These are phyloP conservation scores for Cyclophora albipunctata DNA, from an alignment of 2,888 invertebrate species.

Conservation along the genomic window DNA sequence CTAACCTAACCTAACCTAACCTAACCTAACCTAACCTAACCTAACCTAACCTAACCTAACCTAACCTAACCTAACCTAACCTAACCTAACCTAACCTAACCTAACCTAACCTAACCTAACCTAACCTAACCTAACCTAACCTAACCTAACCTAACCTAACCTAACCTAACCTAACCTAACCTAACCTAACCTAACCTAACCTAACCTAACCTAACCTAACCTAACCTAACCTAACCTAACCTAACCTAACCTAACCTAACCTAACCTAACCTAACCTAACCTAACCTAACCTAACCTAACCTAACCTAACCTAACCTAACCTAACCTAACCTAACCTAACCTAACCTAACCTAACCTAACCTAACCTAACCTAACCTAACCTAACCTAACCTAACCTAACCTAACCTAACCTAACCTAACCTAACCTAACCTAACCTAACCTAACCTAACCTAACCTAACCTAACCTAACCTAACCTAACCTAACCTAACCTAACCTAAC, in stretches of 20 bases:
- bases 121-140: slow-evolving; percentile 8
- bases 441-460: slow-evolving; percentile 10
- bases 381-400: slow-evolving; percentile 10
- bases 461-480: slow-evolving; percentile 10
- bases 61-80: slow-evolving; percentile 5
- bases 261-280: slow-evolving; percentile 6
- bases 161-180: slow-evolving; percentile 14
- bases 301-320: slow-evolving; percentile 8
- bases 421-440: slow-evolving; percentile 10
- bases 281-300: slow-evolving; percentile 11
- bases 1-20: slow-evolving; percentile 5
- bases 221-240: slow-evolving; percentile 4
- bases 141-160: slow-evolving; percentile 12
- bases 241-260: slow-evolving; percentile 5
- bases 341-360: slow-evolving; percentile 8
- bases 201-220: slow-evolving; percentile 5
- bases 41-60: slow-evolving; percentile 5
- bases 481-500: slow-evolving; percentile 8
- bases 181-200: slow-evolving; percentile 11
- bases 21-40: slow-evolving; percentile 5
- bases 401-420: slow-evolving; percentile 9
- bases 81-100: slow-evolving; percentile 8
- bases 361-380: slow-evolving; percentile 6
- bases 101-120: slow-evolving; percentile 5
- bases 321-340: slow-evolving; percentile 10